Base-by-base conservation (phyloP, 2,113 vertebrate genomes). In the Caloenas nicobarica region DNA sequence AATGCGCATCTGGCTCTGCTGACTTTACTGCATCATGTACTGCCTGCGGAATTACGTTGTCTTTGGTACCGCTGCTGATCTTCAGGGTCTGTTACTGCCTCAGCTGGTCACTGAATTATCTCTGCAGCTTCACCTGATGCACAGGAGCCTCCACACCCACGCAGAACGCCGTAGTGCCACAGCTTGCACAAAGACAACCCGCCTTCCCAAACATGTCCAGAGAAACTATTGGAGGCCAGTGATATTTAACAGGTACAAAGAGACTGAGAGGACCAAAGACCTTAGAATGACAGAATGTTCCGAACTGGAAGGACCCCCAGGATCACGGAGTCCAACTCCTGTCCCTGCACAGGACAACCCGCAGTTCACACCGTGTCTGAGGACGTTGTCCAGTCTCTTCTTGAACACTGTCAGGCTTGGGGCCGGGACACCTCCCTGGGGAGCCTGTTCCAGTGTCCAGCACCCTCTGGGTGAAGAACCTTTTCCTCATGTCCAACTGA, bases 161-260 rank as follows among this genome's bases (percentile, higher is more conserved):
- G 10, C n/a, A 60, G 51, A 78, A 71, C 5, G 6, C 4, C 4
- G 10, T 48, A 0, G 0, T 48, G 38, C 18, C 24, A 60, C 7
- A 18, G 33, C 60, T 69, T 68, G 13, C 44, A 25, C 31, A 74
- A 80, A 51, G 34, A 19, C 56, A 68, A 10, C 9, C 5, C 7
- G 5, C 2, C 1, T n/a, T 54, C n/a, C 51, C 54, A 73, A 51
- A 25, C 16, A 40, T 36, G 22, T 29, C 28, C 19, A 42, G 40
- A 16, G 48, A 85, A 11, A 31, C 34, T 0, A 0, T 17, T 1
- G 2, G 34, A 44, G 21, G 10, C 54, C 25, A 58, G 36, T 57
- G 13, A 23, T 64, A 44, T 31, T 64, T 38, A 53, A 38, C 14
- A 40, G 23, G 16, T 64, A 15, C 56, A 81, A 69, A 69, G 21